Base-by-base conservation (phyloP, 2,797 vertebrate genomes). In the Chelmon rostratus region DNA sequence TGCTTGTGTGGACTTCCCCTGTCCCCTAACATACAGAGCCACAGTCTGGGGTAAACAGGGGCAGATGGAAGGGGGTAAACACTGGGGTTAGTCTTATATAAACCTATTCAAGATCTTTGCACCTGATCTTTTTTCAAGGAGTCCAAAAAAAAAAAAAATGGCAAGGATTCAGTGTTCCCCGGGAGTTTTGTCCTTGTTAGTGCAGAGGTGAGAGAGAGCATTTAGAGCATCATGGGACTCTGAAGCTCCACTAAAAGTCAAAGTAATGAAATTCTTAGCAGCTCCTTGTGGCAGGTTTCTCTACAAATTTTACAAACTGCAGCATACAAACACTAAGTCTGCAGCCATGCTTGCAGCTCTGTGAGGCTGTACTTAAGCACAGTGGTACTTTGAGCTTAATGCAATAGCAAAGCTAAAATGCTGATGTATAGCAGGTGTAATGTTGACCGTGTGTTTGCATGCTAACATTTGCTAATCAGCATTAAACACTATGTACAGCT, bases 31-130 rank as follows among this genome's bases (percentile, higher is more conserved):
- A 89, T 79, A 86, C 86, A 88, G 78, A 79, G 73, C 73, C 82
- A 78, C 86, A 81, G 82, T 82, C 89, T 90, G 90, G 76, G 85
- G 87, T 93, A 90, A 93, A 91, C 89, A 91, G 71, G 89, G 88
- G 81, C 91, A 92, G 89, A 92, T 92, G 91, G 91, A 88, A 76
- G 40, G 73, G 80, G 78, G 86, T 83, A 90, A 88, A 91, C 84
- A 82, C 49, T 21, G 46, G 73, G 63, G 77, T 76, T 65, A 53
- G 69, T 25, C 52, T 82, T 64, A 72, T 56, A 69, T 68, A 78
- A 74, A 56, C 70, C 50, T 37, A 66, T 70, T 79, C 63, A 19
- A 81, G 28, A 84, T 84, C 49, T 79, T 79, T 75, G 77, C 68
- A 71, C 75, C 59, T 73, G 54, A 83, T 50, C 25, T 46, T 76